Evolutionary conservation across 1,140 invertebrate genomes (phyloP).

Genomic region (Kradibia gibbosae): DNA sequence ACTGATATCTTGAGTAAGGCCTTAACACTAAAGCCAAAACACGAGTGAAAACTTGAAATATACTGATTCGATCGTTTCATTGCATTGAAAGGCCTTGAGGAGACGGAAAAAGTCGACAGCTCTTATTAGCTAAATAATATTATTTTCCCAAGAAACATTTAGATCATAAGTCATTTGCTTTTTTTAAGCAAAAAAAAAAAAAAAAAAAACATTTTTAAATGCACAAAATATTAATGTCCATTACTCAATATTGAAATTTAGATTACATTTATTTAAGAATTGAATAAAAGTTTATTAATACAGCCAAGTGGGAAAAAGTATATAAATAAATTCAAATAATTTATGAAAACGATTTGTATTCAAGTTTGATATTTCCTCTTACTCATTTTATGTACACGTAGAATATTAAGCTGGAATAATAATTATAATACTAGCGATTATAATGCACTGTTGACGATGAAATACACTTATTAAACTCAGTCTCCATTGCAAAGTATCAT

Average conservation of each 20-base stretch:
- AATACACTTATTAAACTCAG: conserved; percentile 26
- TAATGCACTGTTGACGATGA: conserved; percentile 25
- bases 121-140: no score
- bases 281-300: no score
- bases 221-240: no score
- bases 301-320: not conserved
- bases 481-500: not conserved
- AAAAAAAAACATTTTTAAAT: no score
- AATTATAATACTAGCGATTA: conserved; percentile 27
- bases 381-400: not conserved
- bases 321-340: not conserved
- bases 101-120: not conserved
- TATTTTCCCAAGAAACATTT: not conserved
- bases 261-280: not conserved
- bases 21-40: conserved; percentile 15
- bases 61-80: conserved; percentile 36
- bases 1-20: not conserved
- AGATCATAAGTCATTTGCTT: not conserved
- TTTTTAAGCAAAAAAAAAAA: not conserved
- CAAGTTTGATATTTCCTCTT: conserved; percentile 14
- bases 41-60: conserved; percentile 24
- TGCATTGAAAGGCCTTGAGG: conserved; percentile 20
- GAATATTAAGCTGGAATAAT: conserved; percentile 42
- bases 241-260: no score
- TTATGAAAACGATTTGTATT: conserved; percentile 28